Base-by-base conservation (phyloP, 2,797 vertebrate species). In the Phylloscopus collybita region DNA sequence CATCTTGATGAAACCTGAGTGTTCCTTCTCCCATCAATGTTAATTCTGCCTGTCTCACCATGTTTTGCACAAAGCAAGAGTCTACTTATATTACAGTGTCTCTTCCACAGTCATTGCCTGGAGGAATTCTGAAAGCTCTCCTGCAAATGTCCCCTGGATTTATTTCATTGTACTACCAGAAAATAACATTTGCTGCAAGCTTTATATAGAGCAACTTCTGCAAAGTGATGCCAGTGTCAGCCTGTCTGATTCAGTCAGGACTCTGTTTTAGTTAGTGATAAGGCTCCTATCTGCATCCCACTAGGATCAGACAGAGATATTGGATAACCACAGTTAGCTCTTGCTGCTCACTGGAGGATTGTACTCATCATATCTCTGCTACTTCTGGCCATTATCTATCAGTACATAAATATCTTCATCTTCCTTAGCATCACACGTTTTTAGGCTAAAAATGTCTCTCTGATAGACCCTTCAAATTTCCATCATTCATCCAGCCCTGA, bases 71-170 rank as follows among this genome's bases (percentile, higher is more conserved):
- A 90, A 92, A 91, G 80, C 70, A 84, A 32, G 65, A 72, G 60
- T 23, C 23, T 64, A 49, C 73, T 90, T 79, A 29, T 11, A 59
- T 85, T 89, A 70, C 78, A 95, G 80, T 36, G 49, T 57, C 79
- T 78, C 75, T 88, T 88, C 76, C 91, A 84, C 62, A 85, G 54
- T 47, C 74, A 73, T 88, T 67, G 91, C 95, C 92, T 88, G 92
- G 78, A 96, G 92, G 85, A 94, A 93, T 93, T 90, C 82, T 86
- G 62, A 86, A 95, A 92, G 75, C 36, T 90, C 65, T 92, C 66
- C 88, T 91, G 85, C 64, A 90, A 92, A 92, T 16, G 25, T 88
- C 83, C 91, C 67, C 85, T 86, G 91, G 62, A 93, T 88, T 94
- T 95, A 90, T 94, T 90, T 92, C 87, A 81, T 79, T 81, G 49